These are phyloP conservation scores for Crypturellus tataupa DNA, from an alignment of 2,797 vertebrate genomes.

Conservation along the genomic window DNA sequence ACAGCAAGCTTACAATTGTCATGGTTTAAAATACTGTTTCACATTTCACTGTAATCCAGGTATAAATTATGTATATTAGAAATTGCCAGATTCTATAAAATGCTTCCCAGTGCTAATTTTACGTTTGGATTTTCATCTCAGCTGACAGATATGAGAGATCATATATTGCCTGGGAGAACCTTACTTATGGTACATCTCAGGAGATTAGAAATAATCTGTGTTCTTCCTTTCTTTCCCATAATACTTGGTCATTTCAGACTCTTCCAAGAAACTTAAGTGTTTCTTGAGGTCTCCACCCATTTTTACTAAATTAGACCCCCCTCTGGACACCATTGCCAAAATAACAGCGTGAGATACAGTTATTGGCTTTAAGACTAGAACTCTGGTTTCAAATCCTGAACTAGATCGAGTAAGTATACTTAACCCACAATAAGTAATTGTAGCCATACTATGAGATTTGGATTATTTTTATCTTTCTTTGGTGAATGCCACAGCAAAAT, in stretches of 20 bases:
- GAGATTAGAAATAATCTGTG: neutral
- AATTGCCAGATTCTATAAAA: neutral
- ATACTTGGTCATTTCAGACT: neutral
- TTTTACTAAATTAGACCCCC: constrained; percentile 22
- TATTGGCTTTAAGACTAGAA: neutral
- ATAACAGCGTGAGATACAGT: neutral
- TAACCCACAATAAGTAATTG: neutral
- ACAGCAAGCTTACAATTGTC: neutral
- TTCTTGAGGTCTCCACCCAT: constrained; percentile 36
- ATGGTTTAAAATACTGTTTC: constrained; percentile 22
- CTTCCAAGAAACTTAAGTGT: constrained; percentile 26
- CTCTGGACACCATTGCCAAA: neutral
- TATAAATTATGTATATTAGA: neutral
- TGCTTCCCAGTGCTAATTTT: neutral
- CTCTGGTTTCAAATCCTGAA: neutral
- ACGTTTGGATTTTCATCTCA: neutral
- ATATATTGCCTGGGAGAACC: neutral
- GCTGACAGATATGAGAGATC: neutral
- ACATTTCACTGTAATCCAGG: neutral
- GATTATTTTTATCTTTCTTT: neutral
- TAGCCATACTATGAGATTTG: neutral
- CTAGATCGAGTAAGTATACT: neutral
- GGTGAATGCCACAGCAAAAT: neutral
- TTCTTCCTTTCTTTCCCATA: neutral
- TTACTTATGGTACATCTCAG: neutral